Evolutionary conservation across 2,888 invertebrate genomes (phyloP), one percentile per base, ranked within the genome.

Genomic region (Catotricha subobsoleta): DNA sequence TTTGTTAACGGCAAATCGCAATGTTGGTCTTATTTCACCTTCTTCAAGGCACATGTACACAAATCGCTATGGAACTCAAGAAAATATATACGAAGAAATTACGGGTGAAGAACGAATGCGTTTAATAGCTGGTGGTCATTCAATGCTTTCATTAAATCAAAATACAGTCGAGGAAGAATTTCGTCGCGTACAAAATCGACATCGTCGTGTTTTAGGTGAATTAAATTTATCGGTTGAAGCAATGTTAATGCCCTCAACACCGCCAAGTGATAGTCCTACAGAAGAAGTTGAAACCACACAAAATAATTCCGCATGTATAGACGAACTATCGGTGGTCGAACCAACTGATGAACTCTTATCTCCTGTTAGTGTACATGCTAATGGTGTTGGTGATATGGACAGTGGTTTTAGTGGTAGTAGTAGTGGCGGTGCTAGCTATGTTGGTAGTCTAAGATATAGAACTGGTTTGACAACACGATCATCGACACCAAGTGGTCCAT

Each of bases 191-290:
- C 84, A 86, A 59, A 79, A 76, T 47, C 72, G 80, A 43, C 87
- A 88, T 62, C 76, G 77, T 51, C 69, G 81, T 55, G 81, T 86
- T 49, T 69, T 88, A 47, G 86, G 83, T 34, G 84, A 88, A 60
- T 66, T 88, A 44, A 87, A 87, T 67, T 70, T 88, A 45, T 81
- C 86, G 50, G 81, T 82, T 34, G 87, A 88, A 64, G 86, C 83
- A 35, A 86, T 88, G 84, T 63, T 88, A 48, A 88, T 87, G 87
- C 87, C 86, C 15, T 74, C 77, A 53, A 72, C 73, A 48, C 60
- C 61, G 46, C 62, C 60, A 48, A 62, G 57, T 44, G 59, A 58
- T 47, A 64, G 65, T 51, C 65, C 67, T 19, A 63, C 67, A 12
- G 62, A 65, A 44, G 63, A 65, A 44, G 60, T 62, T 35, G 49